Percentiles rank a stretch among this genome's conserved stretches.
phyloP scores from a whole-genome alignment of 1,140 invertebrate genomes.

The Dufourea novaeangliae region DNA sequence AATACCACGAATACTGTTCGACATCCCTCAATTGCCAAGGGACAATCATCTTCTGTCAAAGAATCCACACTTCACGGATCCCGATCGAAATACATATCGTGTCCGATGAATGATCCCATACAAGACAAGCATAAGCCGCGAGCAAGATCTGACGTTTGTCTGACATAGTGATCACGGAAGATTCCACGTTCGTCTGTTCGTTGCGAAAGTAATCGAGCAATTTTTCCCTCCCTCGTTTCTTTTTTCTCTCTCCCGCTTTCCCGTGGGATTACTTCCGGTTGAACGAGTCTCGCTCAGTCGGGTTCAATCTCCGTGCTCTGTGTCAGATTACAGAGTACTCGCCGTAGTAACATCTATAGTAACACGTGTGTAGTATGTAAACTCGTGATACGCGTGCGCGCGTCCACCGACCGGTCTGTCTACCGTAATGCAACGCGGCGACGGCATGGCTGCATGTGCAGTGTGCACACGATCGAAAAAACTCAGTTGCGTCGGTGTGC shows the following conservation, averaged over 20 bases:
- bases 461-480: not conserved
- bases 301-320: slow-evolving; percentile 59
- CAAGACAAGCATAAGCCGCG: too few relatives aligned
- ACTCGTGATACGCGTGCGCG: slow-evolving; percentile 50
- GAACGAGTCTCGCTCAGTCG: slow-evolving; percentile 53
- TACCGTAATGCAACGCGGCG: not conserved
- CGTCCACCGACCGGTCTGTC: not conserved
- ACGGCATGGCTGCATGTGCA: too few relatives aligned
- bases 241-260: slow-evolving; percentile 40
- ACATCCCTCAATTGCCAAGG: too few relatives aligned
- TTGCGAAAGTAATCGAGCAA: slow-evolving; percentile 46
- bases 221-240: slow-evolving; percentile 24
- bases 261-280: slow-evolving; percentile 66
- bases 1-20: too few relatives aligned
- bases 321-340: slow-evolving; percentile 64
- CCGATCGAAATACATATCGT: too few relatives aligned
- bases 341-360: slow-evolving; percentile 62
- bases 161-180: not conserved
- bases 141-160: not conserved
- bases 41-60: too few relatives aligned
- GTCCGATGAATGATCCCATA: not conserved
- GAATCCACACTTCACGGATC: too few relatives aligned
- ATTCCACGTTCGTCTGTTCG: not conserved
- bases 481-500: not conserved
- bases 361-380: slow-evolving; percentile 59